Evolutionary conservation across 1,140 invertebrate genomes (phyloP), one percentile per base, ranked within the genome.

Genomic region (Ooceraea biroi): DNA sequence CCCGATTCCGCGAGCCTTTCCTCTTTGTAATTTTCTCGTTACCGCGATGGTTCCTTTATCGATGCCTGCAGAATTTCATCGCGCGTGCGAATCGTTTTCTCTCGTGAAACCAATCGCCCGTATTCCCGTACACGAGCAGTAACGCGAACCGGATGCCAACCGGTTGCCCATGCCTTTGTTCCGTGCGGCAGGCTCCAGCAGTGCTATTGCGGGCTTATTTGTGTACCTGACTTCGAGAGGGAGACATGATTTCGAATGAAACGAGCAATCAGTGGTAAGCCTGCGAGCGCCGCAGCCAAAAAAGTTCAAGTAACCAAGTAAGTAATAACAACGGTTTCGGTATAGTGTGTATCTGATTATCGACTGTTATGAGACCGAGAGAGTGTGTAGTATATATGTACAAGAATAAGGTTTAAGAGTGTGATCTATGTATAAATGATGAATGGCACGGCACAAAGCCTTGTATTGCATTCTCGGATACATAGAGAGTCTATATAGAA

Each of bases 191-290:
- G 69, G 83, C 86, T 72, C 69, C 63, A 52, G 52, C 22, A 17
- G 52, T 68, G 71, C 68, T 69, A 36, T 76, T 74, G 89, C 83
- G 30, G 65, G 74, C 85, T 90, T 88, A 88, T 90, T 89, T 84
- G 85, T 91, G 87, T 83, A 88, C 84, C 74, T 78, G 77, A 78
- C 76, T 84, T 72, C 78, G 87, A 76, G 61, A 77, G 85, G 78
- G 80, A 86, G 84, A 87, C 83, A 90, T 89, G 85, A 90, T 84
- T 84, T 87, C 82, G 87, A 91, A 91, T 89, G 84, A 89, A 91
- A 92, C 91, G 92, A 93, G 93, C 93, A 93, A 94, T 90, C 90
- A 93, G 93, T 92, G 93, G 93, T 93, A 93, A 94, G 93, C 93
- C 90, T 93, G 93, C 92, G 93, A 94, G 92, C 93, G 93, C 89